Base-by-base conservation (phyloP, 2,797 vertebrate species). In the Mionectes olivaceus region DNA sequence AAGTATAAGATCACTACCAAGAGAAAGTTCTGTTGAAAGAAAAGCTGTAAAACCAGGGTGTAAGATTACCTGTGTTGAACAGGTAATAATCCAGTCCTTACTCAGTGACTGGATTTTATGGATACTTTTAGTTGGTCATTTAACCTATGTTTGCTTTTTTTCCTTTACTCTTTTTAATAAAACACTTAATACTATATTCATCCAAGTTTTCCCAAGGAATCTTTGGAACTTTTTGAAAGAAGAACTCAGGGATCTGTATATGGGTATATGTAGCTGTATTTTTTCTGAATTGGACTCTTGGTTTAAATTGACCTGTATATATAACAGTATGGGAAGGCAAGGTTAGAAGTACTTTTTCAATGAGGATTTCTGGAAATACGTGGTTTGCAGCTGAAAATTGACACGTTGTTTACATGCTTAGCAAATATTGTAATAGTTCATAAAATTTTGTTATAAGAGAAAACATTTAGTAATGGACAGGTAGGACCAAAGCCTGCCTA, bases 31-130 rank as follows among this genome's bases (percentile, higher is more conserved):
- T 50, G 3, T 53, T 60, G 55, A 71, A 71, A 60, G 39, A 73
- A 53, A 68, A 76, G 21, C 39, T 76, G 12, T 46, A 24, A 71
- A 61, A 89, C 37, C 21, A 35, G 18, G 2, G 8, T 0, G 0
- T 90, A 80, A 90, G 67, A 17, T 27, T 57, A 27, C 24, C n/a
- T 39, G 11, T 46, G 11, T 35, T 73, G 63, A 57, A n/a, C 11
- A 13, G 35, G 35, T 35, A 35, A 35, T 35, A 35, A 35, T 35
- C 22, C 64, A 13, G 35, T 91, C 37, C n/a, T 65, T 67, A 16
- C 43, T 39, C 15, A 63, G 9, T 74, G 52, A 44, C 27, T 73
- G 63, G 18, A 49, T 82, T 89, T 82, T 79, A 22, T 3, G 2
- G 27, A 46, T 70, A 21, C 19, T 37, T 65, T 33, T 39, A 39